These are phyloP conservation scores for Loripinus fragilis DNA, from an alignment of 2,888 invertebrate genomes.

Conservation along the genomic window DNA sequence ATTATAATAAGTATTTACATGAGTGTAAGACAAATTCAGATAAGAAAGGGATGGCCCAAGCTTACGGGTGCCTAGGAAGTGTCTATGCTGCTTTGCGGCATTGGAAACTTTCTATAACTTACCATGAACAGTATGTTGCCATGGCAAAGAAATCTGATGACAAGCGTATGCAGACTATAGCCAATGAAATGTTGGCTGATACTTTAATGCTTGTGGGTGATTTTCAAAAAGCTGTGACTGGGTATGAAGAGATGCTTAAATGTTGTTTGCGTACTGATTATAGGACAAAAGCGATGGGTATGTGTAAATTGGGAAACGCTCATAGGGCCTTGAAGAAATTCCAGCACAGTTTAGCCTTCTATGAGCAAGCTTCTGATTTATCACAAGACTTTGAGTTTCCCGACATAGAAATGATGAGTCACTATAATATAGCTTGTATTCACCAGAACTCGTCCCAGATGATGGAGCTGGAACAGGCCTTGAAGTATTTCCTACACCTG, in stretches of 20 bases:
- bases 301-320: conserved; percentile 77
- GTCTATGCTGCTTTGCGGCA: conserved; percentile 77
- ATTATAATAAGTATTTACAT: conserved; percentile 74
- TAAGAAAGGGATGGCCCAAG: conserved; percentile 74
- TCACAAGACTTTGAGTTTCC: conserved; percentile 72
- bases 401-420: conserved; percentile 73
- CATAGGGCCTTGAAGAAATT: conserved; percentile 69
- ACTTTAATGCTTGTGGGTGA: conserved; percentile 74
- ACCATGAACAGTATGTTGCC: conserved; percentile 78
- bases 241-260: conserved; percentile 69
- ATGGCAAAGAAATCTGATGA: conserved; percentile 71
- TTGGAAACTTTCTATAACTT: conserved; percentile 74
- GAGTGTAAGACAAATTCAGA: conserved; percentile 70
- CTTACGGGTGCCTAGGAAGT: conserved; percentile 81
- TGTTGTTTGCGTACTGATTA: conserved; percentile 64
- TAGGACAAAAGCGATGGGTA: conserved; percentile 63
- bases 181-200: conserved; percentile 80
- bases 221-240: conserved; percentile 69
- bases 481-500: conserved; percentile 72
- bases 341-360: conserved; percentile 77
- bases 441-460: conserved; percentile 76
- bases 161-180: conserved; percentile 67
- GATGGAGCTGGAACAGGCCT: conserved; percentile 75
- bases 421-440: conserved; percentile 78
- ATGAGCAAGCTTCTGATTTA: conserved; percentile 70